Evolutionary conservation across 2,113 vertebrate genomes (phyloP).

Genomic region (Macquaria ambigua): DNA sequence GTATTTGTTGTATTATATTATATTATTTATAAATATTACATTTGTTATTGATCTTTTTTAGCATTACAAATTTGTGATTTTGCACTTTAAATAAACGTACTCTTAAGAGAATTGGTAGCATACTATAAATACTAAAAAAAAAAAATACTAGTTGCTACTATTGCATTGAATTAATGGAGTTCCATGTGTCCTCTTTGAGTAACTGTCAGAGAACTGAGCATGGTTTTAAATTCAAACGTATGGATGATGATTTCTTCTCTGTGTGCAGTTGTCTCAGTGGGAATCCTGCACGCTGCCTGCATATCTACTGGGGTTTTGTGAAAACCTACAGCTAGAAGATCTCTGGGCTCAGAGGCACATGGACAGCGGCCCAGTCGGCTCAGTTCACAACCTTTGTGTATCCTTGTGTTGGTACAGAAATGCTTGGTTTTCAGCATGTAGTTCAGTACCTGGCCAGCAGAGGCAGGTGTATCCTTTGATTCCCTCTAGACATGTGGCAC

Average conservation of each 20-base stretch:
- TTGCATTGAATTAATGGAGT: too few relatives aligned
- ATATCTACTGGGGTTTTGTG: neutral
- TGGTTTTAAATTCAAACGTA: too few relatives aligned
- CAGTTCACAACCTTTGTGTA: neutral
- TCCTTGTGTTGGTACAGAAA: neutral
- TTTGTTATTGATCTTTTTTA: too few relatives aligned
- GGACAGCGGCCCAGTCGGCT: neutral
- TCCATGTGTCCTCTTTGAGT: neutral
- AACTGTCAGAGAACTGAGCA: too few relatives aligned
- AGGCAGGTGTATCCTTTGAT: constrained; percentile 87
- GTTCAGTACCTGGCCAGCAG: constrained; percentile 91
- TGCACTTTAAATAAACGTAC: neutral
- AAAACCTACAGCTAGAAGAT: neutral
- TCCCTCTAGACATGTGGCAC: constrained; percentile 88
- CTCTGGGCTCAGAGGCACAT: neutral
- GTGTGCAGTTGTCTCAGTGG: neutral
- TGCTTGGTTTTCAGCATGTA: neutral
- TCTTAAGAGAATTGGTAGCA: neutral
- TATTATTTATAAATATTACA: too few relatives aligned
- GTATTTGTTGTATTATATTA: too few relatives aligned
- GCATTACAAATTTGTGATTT: neutral
- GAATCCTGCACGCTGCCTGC: neutral
- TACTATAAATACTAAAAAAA: too few relatives aligned
- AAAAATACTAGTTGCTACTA: neutral
- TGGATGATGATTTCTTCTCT: neutral